Percentiles rank a stretch among this genome's conserved stretches.
These are phyloP conservation scores for Mythimna vitellina DNA, from an alignment of 2,888 invertebrate genomes.

Conservation along the genomic window DNA sequence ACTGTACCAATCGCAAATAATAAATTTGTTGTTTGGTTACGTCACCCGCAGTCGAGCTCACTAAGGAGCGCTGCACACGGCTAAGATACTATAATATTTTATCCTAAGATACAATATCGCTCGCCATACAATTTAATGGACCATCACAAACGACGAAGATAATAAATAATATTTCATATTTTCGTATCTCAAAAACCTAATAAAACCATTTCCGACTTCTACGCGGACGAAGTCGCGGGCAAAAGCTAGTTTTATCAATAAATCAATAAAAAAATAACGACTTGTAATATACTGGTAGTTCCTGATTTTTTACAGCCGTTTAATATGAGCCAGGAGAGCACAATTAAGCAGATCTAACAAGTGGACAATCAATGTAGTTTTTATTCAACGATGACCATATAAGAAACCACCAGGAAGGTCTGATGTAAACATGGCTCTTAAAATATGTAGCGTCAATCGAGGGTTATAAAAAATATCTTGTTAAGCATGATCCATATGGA, in stretches of 20 bases:
- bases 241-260: conserved; percentile 26
- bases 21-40: too few relatives aligned
- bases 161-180: too few relatives aligned
- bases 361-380: conserved; percentile 49
- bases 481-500: conserved; percentile 29
- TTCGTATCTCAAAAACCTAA: too few relatives aligned
- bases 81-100: too few relatives aligned
- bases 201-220: too few relatives aligned
- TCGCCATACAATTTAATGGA: too few relatives aligned
- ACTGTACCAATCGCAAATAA: too few relatives aligned
- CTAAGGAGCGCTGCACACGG: too few relatives aligned
- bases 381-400: conserved; percentile 62
- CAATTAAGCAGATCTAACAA: conserved; percentile 55
- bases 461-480: conserved; percentile 34
- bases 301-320: conserved; percentile 50
- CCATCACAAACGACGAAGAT: too few relatives aligned
- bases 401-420: conserved; percentile 58
- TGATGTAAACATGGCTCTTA: conserved; percentile 40
- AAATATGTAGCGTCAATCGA: conserved; percentile 48
- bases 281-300: conserved; percentile 32
- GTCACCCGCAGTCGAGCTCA: too few relatives aligned
- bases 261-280: conserved; percentile 30
- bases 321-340: conserved; percentile 40
- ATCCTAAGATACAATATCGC: too few relatives aligned
- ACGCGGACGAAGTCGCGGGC: too few relatives aligned